These are phyloP conservation scores for Apis dorsata DNA, from an alignment of 1,140 invertebrate genomes.

Conservation along the genomic window DNA sequence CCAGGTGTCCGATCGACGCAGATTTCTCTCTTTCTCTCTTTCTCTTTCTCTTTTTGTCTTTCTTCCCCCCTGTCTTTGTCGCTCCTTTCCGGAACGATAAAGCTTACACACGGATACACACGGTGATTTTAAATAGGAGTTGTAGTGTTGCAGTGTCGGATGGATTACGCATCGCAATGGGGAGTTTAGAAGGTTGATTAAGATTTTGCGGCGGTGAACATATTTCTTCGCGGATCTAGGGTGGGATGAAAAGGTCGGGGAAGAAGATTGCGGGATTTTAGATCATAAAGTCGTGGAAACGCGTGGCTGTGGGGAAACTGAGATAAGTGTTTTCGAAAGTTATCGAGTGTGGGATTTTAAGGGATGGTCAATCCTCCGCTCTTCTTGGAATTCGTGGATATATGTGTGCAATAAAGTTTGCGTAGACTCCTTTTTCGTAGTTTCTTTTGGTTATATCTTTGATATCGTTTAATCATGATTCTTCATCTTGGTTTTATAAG, in stretches of 20 bases:
- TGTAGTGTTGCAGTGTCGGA: too few species aligned
- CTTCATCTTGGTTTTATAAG: too few species aligned
- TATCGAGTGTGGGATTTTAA: background rate
- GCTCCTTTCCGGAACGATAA: too few species aligned
- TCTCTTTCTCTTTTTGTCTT: background rate
- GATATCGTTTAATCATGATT: too few species aligned
- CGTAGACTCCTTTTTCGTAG: too few species aligned
- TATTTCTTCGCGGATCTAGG: background rate
- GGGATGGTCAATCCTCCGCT: background rate
- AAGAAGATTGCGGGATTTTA: background rate
- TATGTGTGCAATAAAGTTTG: too few species aligned
- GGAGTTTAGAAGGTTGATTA: background rate
- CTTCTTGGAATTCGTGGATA: background rate
- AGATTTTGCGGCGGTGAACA: background rate
- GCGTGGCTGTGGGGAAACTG: background rate
- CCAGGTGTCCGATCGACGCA: background rate
- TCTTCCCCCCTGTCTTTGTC: background rate
- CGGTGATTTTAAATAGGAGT: too few species aligned
- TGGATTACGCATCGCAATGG: too few species aligned
- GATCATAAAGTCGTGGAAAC: conserved; percentile 4
- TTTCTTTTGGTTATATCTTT: too few species aligned
- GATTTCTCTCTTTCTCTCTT: background rate
- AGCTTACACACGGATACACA: too few species aligned
- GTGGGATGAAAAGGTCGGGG: background rate
- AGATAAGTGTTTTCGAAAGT: conserved; percentile 13